Base-by-base conservation (phyloP, 2,797 vertebrate species). In the Sebastes dallii region DNA sequence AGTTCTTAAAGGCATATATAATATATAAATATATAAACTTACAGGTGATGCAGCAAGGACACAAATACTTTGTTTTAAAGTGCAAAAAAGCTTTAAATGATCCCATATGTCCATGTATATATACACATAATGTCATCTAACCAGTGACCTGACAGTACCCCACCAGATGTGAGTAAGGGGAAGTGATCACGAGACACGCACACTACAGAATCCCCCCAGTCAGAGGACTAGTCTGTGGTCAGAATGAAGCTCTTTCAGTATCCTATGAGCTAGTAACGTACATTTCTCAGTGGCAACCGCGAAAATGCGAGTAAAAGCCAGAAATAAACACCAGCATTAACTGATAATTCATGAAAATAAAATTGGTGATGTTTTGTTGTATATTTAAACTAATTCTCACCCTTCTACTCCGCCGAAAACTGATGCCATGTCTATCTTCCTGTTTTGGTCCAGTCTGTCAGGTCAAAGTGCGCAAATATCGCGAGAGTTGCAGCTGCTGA, bases 341-440 rank as follows among this genome's bases (percentile, higher is more conserved):
- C 1, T 32, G 3, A 3, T 8, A 18, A 20, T 22, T 75, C 0
- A 24, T 9, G 29, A 58, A 61, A 75, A 32, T 6, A 1, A 30
- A 8, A 1, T 1, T 5, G 4, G 3, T 6, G 1, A 22, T 6
- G 5, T 32, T 73, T 36, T 22, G 0, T 13, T 27, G 5, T n/a
- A 34, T 25, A 66, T 25, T 77, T 78, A 3, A 64, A 78, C 1
- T 76, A 5, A 64, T 82, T 86, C 94, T 95, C n/a, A 96, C 96
- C 96, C 96, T 13, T 96, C 96, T 12, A 96, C 92, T 72, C 96
- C 96, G 2, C 95, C 95, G 86, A 93, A 96, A 75, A 96, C 94
- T 0, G 80, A 18, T 34, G 91, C 86, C 95, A 96, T 96, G 20
- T 79, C 42, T 72, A 16, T 12, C 55, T 94, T 96, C 94, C 95